phyloP scores from a whole-genome alignment of 2,113 vertebrate species.

The Helogale parvula region DNA sequence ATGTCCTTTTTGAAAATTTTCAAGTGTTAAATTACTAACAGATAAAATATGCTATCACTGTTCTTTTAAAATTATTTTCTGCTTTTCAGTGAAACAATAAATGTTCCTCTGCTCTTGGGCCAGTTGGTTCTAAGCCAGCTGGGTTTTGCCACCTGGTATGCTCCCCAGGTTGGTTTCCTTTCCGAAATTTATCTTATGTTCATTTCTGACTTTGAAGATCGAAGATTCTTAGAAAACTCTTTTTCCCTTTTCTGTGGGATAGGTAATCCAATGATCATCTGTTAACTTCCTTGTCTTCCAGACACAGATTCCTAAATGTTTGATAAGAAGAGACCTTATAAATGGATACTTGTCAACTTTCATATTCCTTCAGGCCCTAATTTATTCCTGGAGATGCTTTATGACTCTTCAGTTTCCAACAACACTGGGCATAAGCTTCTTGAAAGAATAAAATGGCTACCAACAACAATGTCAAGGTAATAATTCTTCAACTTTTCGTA shows the following conservation, averaged over 20 bases:
- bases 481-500: neutral
- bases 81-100: conserved; percentile 17
- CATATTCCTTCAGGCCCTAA: neutral
- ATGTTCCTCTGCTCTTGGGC: neutral
- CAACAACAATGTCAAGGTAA: neutral
- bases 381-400: neutral
- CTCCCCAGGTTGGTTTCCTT: conserved; percentile 22
- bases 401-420: neutral
- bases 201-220: conserved; percentile 62
- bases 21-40: conserved; percentile 8
- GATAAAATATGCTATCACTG: neutral
- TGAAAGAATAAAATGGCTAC: neutral
- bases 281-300: conserved; percentile 27
- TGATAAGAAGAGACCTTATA: neutral
- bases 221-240: conserved; percentile 42
- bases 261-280: neutral
- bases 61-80: conserved; percentile 1
- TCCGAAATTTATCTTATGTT: neutral
- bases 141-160: neutral
- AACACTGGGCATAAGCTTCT: neutral
- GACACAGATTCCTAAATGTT: neutral
- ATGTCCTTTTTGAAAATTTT: neutral
- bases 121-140: neutral
- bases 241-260: neutral
- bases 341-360: neutral